These are phyloP conservation scores for Harpagus bidentatus DNA, from an alignment of 2,113 vertebrate genomes.

Conservation along the genomic window DNA sequence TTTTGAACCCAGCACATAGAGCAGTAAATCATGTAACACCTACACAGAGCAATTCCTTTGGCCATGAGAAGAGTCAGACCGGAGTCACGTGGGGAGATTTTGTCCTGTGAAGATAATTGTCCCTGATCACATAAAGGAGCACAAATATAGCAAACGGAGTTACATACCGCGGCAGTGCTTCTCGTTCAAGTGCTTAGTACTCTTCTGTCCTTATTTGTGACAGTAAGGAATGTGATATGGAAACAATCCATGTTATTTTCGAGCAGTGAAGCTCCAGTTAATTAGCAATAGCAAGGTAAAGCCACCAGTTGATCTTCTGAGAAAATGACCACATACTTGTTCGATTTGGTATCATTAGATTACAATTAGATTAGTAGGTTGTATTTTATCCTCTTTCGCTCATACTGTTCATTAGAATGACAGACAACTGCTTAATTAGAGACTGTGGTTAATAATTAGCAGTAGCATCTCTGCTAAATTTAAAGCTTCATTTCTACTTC, in stretches of 20 bases:
- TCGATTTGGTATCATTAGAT: not conserved
- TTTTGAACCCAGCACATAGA: not conserved
- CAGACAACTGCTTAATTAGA: conserved; percentile 28
- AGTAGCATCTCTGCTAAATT: conserved; percentile 46
- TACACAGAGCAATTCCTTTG: not conserved
- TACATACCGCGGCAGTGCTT: not conserved
- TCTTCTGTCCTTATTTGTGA: not conserved
- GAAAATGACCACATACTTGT: not conserved
- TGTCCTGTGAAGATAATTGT: not conserved
- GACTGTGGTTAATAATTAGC: conserved; percentile 41
- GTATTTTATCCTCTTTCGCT: conserved; percentile 13
- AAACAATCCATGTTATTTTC: not conserved
- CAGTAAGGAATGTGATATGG: not conserved
- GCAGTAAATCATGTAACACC: not conserved
- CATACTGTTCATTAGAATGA: not conserved
- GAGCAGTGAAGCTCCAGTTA: not conserved
- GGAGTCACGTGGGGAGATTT: not conserved
- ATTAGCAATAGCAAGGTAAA: not conserved
- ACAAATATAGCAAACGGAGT: not conserved
- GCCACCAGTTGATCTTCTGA: not conserved
- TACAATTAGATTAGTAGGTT: conserved; percentile 1
- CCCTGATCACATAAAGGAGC: not conserved
- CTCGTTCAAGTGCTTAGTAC: not conserved
- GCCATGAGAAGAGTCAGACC: not conserved
- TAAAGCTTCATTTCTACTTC: conserved; percentile 37